These are phyloP conservation scores for Sceloporus undulatus DNA, from an alignment of 2,113 vertebrate genomes.

Conservation along the genomic window DNA sequence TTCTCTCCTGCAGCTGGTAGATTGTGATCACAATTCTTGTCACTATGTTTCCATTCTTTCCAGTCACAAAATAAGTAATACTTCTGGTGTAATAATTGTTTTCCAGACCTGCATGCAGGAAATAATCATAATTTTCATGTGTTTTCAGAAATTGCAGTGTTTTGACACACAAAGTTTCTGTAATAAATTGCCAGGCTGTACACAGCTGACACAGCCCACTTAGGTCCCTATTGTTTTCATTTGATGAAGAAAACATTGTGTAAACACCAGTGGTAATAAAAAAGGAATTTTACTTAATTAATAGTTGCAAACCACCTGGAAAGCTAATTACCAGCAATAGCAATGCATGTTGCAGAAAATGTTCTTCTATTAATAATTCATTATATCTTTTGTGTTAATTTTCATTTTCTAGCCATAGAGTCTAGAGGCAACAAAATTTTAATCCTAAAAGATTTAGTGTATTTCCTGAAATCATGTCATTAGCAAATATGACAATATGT, in stretches of 20 bases:
- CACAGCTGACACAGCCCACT: neutral
- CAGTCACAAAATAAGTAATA: neutral
- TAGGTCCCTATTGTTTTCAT: neutral
- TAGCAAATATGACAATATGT: neutral
- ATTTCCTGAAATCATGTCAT: neutral
- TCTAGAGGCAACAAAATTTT: neutral
- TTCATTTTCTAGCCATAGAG: neutral
- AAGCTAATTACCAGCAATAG: neutral
- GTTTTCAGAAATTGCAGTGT: slow-evolving; percentile 6
- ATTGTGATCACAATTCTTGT: neutral
- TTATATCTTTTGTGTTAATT: neutral
- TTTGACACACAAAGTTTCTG: slow-evolving; percentile 20
- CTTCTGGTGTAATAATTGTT: neutral
- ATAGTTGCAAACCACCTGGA: slow-evolving; percentile 16
- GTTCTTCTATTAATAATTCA: neutral
- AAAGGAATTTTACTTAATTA: neutral
- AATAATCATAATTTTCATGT: neutral
- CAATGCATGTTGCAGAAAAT: neutral
- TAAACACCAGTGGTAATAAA: neutral
- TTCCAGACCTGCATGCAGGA: neutral
- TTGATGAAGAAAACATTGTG: neutral
- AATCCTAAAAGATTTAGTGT: neutral
- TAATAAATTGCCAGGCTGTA: slow-evolving; percentile 24
- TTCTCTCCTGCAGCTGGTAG: too few species aligned
- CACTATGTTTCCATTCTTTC: neutral